Conservation (phyloP, 2,113 vertebrate genomes). For the Gallinago paraguaiae region DNA sequence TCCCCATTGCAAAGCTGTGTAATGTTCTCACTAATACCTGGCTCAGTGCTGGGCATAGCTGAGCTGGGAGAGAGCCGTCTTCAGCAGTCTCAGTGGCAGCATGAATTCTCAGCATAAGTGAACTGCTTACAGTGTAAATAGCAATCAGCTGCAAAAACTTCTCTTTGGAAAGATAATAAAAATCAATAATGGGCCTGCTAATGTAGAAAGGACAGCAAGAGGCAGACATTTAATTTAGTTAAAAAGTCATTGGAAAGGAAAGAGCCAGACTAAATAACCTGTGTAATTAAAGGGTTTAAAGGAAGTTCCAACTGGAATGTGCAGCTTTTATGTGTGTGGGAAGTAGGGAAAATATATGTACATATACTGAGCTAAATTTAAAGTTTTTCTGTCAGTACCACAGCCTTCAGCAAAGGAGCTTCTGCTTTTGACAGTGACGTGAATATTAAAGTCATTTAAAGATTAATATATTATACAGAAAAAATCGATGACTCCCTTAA, state of each 20-base stretch:
- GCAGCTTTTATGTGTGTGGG: slow-evolving; percentile 31
- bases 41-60: neutral
- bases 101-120: slow-evolving; percentile 9
- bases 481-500: slow-evolving; percentile 9
- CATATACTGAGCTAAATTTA: slow-evolving; percentile 56
- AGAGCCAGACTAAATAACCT: slow-evolving; percentile 67
- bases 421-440: slow-evolving; percentile 48
- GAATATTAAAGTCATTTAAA: slow-evolving; percentile 51
- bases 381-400: slow-evolving; percentile 24
- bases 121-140: slow-evolving; percentile 20
- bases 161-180: slow-evolving; percentile 59
- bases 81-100: neutral
- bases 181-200: slow-evolving; percentile 60
- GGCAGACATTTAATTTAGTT: slow-evolving; percentile 53
- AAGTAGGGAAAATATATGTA: slow-evolving; percentile 40
- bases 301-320: slow-evolving; percentile 41
- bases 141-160: slow-evolving; percentile 24
- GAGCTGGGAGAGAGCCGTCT: neutral
- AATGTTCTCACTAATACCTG: neutral
- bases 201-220: slow-evolving; percentile 61
- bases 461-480: slow-evolving; percentile 12
- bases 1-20: neutral
- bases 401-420: slow-evolving; percentile 51
- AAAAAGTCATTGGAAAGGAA: slow-evolving; percentile 45
- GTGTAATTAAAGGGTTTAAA: slow-evolving; percentile 65